Conservation (phyloP, 2,113 vertebrate genomes). For the Fregata magnificens region DNA sequence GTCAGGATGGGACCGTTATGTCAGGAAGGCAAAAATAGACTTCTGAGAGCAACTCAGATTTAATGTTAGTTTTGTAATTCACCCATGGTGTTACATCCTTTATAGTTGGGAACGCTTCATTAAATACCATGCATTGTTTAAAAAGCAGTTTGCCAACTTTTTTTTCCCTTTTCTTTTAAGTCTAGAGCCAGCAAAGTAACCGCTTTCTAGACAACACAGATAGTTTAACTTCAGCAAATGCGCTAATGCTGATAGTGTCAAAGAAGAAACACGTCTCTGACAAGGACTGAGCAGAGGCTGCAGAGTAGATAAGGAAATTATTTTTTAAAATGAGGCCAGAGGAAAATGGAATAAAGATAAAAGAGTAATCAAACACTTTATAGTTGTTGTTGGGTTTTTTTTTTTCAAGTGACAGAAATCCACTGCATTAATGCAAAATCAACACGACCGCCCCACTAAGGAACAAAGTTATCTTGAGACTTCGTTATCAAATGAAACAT, state of each 20-base stretch:
- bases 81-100: not conserved
- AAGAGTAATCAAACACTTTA: slow-evolving; percentile 52
- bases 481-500: slow-evolving; percentile 52
- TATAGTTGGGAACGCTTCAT: not conserved
- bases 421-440: slow-evolving; percentile 52
- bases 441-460: not conserved
- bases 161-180: slow-evolving; percentile 30
- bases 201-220: slow-evolving; percentile 2
- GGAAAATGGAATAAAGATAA: slow-evolving; percentile 66
- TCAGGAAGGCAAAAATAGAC: not conserved
- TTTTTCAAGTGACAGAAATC: slow-evolving; percentile 49
- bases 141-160: slow-evolving; percentile 33
- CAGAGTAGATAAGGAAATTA: slow-evolving; percentile 62
- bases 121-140: slow-evolving; percentile 14
- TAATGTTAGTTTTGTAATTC: not conserved
- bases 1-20: not conserved
- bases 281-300: slow-evolving; percentile 31
- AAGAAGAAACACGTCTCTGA: slow-evolving; percentile 45
- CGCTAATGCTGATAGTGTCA: slow-evolving; percentile 47
- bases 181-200: slow-evolving; percentile 30
- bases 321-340: slow-evolving; percentile 61
- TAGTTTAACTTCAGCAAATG: slow-evolving; percentile 54
- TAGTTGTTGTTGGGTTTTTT: not conserved
- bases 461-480: slow-evolving; percentile 65
- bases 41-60: not conserved